Evolutionary conservation across 2,797 vertebrate species (phyloP), one percentile per base, ranked within the genome.

Genomic region (Pteropus rufus): DNA sequence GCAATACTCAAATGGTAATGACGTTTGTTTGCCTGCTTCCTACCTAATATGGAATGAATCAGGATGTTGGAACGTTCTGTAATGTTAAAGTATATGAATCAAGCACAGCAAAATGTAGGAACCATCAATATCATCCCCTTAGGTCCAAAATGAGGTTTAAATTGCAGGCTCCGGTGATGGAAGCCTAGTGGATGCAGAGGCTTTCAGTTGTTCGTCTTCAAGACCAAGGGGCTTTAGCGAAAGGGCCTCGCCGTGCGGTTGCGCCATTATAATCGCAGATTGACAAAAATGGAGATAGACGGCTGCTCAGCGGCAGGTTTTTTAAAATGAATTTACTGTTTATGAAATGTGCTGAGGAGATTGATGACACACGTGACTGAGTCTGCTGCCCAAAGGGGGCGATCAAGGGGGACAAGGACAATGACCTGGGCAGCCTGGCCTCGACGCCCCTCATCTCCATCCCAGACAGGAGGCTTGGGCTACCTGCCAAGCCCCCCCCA

Each of bases 211-310:
- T 76, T 96, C 0, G 19, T 91, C 94, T 96, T 97, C 80, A 87
- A 92, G 96, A 97, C 95, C 92, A 95, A 93, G 89, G 41, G 77
- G 64, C 31, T 64, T 96, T 96, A 62, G 15, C 70, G 82, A 96
- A 86, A 87, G 91, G 9, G 54, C 39, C 79, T 62, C 89, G 44
- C 64, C 85, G 84, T 46, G n/a, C 89, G 80, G 89, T 64, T 83
- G 54, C 41, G 18, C 29, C 34, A 65, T 90, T 85, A 7, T 46
- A 76, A 94, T 83, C 97, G 92, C 92, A 92, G 86, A 97, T 24
- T 34, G 60, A 96, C 89, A 97, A 92, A 97, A 97, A 96, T 92
- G 75, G 97, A 97, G 95, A 97, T 98, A 98, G 98, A 98, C 98
- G 98, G 97, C 93, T 69, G 60, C 96, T 98, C 96, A 97, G 97